Evolutionary conservation across 1,140 invertebrate species (phyloP), one percentile per base, ranked within the genome.

Genomic region (Zaprionus tsacasi): DNA sequence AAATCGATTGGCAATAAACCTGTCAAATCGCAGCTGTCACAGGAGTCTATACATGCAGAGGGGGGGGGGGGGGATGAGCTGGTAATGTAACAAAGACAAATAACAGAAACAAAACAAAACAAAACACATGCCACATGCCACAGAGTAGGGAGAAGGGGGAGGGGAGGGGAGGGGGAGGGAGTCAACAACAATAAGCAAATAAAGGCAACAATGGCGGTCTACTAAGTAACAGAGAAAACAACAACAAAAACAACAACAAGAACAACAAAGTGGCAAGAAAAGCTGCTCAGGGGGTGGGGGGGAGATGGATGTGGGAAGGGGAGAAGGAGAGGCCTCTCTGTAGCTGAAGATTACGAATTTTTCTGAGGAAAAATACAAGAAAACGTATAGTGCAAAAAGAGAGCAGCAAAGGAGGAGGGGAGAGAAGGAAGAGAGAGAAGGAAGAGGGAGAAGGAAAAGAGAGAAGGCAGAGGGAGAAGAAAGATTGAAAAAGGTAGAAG

Each of bases 141-240:
- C 25, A 45, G 25, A 60, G 25, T n/a, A 30, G 17, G 33, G 30
- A 13, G 15, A n/a, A 35, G 55, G 6, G 6, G 3, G 7, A 30
- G n/a, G n/a, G 25, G 6, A 13, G 38, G 12, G 56, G 36, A 33
- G 8, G 15, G 36, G 13, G 7, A 40, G 68, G 65, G 78, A 86
- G 73, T 86, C 71, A 81, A 86, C 82, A 76, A 78, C 71, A 81
- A 70, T 79, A 85, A 80, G 72, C 78, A 86, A 86, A 86, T 81
- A 86, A 68, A 57, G 82, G 63, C 68, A 76, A 80, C 82, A 86
- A 86, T 67, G 76, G 64, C 70, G 70, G 82, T 69, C 76, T 78
- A 76, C 80, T 80, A 76, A 85, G 82, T 86, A 81, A 86, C 79
- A 78, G 61, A 69, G 21, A 21, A 21, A 21, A 21, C 21, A 74